Percentiles rank a stretch among this genome's conserved stretches.
These are phyloP conservation scores for Luehdorfia chinensis DNA, from an alignment of 1,140 invertebrate genomes.

Conservation along the genomic window DNA sequence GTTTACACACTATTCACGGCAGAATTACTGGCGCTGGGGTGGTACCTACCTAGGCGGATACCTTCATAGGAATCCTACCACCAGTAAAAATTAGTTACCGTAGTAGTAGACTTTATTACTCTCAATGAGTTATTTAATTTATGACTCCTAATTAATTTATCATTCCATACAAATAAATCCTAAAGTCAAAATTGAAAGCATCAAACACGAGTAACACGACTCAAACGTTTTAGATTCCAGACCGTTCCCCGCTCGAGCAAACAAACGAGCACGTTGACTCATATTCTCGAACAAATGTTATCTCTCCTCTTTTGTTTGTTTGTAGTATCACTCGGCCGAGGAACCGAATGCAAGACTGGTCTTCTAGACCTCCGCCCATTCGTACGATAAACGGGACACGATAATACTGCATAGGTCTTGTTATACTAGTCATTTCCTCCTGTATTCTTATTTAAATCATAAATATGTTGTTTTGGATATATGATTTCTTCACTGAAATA, in stretches of 20 bases:
- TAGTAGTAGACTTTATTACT: too few relatives aligned
- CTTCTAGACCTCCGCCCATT: constrained; percentile 21
- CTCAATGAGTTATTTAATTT: too few relatives aligned
- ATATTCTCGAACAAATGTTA: constrained; percentile 71
- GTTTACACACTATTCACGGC: too few relatives aligned
- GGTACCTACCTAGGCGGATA: too few relatives aligned
- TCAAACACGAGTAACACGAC: constrained; percentile 12
- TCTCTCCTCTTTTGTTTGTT: constrained; percentile 74
- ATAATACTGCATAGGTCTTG: constrained; percentile 18
- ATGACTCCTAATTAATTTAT: constrained; percentile 1
- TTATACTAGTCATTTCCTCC: constrained; percentile 24
- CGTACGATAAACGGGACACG: not conserved
- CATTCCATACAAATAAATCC: constrained; percentile 3
- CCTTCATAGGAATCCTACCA: too few relatives aligned
- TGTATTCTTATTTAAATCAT: constrained; percentile 17
- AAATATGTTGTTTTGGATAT: constrained; percentile 13
- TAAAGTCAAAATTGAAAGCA: constrained; percentile 13
- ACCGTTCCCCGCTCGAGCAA: constrained; percentile 28
- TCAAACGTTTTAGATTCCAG: constrained; percentile 28
- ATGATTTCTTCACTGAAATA: constrained; percentile 15
- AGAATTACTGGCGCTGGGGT: too few relatives aligned
- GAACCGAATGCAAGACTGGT: constrained; percentile 28
- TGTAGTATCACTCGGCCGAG: constrained; percentile 63
- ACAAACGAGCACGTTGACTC: constrained; percentile 57
- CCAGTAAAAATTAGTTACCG: too few relatives aligned